A percentile compares a stretch with the other conserved stretches of the same genome.
Conservation (phyloP, 37 sponge, comb jelly and placozoan genomes). For the Beroe forskalii region DNA sequence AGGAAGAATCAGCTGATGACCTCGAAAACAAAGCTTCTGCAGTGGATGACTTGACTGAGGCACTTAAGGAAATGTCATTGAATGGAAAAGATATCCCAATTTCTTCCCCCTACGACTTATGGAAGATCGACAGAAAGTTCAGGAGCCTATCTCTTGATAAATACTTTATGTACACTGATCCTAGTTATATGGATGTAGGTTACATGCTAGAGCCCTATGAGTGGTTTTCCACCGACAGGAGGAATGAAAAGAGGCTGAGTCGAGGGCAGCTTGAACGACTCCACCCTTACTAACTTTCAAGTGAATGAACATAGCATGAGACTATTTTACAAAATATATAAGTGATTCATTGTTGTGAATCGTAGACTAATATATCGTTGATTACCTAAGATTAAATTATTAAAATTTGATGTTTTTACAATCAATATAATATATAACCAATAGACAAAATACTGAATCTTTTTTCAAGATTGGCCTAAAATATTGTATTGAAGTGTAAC, state of each 20-base stretch:
- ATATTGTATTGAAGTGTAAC: no score
- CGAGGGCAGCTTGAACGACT: background rate
- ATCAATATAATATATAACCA: background rate
- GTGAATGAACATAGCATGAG: background rate
- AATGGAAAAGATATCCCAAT: constrained; percentile 28
- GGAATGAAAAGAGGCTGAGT: constrained; percentile 19
- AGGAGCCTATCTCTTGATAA: background rate
- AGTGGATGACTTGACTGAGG: constrained; percentile 2
- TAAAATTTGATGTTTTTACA: background rate
- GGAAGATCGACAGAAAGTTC: constrained; percentile 49
- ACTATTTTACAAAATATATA: background rate
- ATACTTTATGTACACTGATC: constrained; percentile 35
- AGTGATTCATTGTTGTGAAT: background rate
- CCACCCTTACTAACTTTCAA: background rate
- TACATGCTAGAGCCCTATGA: constrained; percentile 25
- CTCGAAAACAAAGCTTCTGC: constrained; percentile 25
- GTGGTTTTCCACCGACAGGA: constrained; percentile 12
- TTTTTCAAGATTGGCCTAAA: no score
- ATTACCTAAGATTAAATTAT: background rate
- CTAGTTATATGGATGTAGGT: background rate
- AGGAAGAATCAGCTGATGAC: constrained; percentile 2
- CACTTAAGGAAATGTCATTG: background rate
- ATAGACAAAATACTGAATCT: no score
- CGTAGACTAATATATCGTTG: background rate
- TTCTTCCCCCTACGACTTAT: background rate